These are phyloP conservation scores for Lydus trimaculatus DNA, from an alignment of 2,888 invertebrate genomes.

Conservation along the genomic window DNA sequence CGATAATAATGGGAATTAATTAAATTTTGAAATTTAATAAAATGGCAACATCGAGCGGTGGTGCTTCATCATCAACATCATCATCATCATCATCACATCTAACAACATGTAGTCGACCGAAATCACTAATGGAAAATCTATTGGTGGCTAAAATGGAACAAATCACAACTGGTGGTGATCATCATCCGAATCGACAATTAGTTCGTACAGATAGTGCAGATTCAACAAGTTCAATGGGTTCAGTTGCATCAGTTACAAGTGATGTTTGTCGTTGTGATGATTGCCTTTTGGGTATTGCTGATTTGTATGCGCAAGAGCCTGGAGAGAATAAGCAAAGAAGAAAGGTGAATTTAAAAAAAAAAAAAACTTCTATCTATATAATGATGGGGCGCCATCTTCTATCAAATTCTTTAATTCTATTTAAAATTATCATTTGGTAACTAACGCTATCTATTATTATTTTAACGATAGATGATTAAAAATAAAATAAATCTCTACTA, in stretches of 20 bases:
- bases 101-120: slow-evolving; percentile 67
- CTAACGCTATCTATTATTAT: neutral
- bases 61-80: neutral
- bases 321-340: slow-evolving; percentile 58
- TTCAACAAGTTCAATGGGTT: slow-evolving; percentile 75
- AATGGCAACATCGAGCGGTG: slow-evolving; percentile 6
- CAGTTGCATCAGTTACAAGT: slow-evolving; percentile 72
- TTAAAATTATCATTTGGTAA: neutral
- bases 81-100: slow-evolving; percentile 46
- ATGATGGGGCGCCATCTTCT: slow-evolving; percentile 9
- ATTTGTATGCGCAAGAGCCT: slow-evolving; percentile 69
- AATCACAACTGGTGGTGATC: slow-evolving; percentile 59
- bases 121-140: slow-evolving; percentile 82
- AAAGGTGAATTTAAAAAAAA: slow-evolving; percentile 67
- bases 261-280: slow-evolving; percentile 86
- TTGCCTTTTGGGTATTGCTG: slow-evolving; percentile 82
- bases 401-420: neutral
- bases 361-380: neutral
- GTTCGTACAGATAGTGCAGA: slow-evolving; percentile 81
- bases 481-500: neutral
- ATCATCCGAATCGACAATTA: slow-evolving; percentile 61
- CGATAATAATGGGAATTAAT: neutral
- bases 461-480: neutral
- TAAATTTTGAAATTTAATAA: neutral
- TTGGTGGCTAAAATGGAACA: slow-evolving; percentile 85